These are phyloP conservation scores for Nephrotoma appendiculata DNA, from an alignment of 2,888 invertebrate species.

Conservation along the genomic window DNA sequence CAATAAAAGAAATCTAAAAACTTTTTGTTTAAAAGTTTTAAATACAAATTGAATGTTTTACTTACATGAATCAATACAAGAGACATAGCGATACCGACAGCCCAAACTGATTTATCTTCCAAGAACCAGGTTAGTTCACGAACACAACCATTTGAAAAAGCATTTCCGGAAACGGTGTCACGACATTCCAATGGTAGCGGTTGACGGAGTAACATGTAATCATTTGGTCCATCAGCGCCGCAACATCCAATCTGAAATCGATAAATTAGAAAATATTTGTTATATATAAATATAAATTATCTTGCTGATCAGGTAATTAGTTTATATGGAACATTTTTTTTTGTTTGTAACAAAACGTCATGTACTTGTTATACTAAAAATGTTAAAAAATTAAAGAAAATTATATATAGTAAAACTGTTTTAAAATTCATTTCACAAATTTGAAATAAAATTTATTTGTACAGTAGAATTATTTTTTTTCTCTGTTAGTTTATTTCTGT, in stretches of 20 bases:
- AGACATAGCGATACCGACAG: slow-evolving; percentile 63
- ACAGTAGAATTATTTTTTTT: not conserved
- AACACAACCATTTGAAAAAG: slow-evolving; percentile 76
- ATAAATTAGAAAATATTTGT: not conserved
- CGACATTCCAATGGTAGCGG: slow-evolving; percentile 73
- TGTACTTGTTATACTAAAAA: not conserved
- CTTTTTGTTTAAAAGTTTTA: not conserved
- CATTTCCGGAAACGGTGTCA: slow-evolving; percentile 77
- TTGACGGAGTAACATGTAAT: slow-evolving; percentile 60
- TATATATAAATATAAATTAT: not conserved
- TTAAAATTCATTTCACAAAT: not conserved
- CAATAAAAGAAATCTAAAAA: not conserved
- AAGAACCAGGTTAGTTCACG: slow-evolving; percentile 81
- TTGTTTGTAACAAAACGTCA: not conserved
- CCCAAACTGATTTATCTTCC: slow-evolving; percentile 69
- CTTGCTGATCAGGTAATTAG: not conserved
- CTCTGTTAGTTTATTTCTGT: not conserved
- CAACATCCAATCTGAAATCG: slow-evolving; percentile 66
- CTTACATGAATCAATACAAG: slow-evolving; percentile 67
- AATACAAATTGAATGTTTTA: slow-evolving; percentile 13
- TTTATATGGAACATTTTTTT: not conserved
- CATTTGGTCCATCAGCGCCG: slow-evolving; percentile 74
- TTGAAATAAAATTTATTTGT: not conserved
- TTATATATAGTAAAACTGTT: not conserved
- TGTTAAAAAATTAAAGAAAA: not conserved